Conservation (phyloP, 2,888 invertebrate species). For the Diaprepes abbreviatus region DNA sequence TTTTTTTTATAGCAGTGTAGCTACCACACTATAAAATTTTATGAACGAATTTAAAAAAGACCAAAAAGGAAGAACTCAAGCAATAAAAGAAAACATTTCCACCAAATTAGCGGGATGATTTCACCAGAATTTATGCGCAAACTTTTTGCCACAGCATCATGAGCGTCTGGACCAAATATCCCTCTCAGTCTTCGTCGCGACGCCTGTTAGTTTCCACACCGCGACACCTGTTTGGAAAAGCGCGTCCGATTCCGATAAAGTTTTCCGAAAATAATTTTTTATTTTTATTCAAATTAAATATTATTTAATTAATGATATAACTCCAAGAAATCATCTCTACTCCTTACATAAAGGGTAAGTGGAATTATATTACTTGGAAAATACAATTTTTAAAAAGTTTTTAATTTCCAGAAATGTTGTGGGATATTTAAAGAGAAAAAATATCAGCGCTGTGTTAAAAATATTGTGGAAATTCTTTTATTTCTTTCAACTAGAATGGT, state of each 20-base stretch:
- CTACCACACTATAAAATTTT: too few species aligned
- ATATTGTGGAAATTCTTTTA: too few species aligned
- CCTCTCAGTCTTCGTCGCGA: conserved; percentile 42
- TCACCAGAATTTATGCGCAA: conserved; percentile 45
- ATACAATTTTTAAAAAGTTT: too few species aligned
- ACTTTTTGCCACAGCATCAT: conserved; percentile 43
- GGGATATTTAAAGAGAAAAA: too few species aligned
- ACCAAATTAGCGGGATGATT: conserved; percentile 34
- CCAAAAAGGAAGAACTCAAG: conserved; percentile 3
- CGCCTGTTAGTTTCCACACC: conserved; percentile 14
- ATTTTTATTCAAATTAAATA: not conserved
- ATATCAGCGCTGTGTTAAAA: too few species aligned
- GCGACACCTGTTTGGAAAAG: conserved; percentile 13
- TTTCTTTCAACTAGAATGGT: too few species aligned
- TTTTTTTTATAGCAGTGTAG: too few species aligned
- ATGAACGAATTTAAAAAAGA: too few species aligned
- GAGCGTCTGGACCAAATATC: conserved; percentile 38
- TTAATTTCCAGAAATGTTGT: too few species aligned
- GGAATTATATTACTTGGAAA: too few species aligned
- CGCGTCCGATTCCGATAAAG: not conserved
- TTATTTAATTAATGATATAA: not conserved
- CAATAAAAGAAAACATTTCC: conserved; percentile 25
- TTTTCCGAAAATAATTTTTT: not conserved
- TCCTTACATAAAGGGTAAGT: not conserved
- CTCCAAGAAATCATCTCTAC: not conserved